phyloP scores from a whole-genome alignment of 2,797 vertebrate species.

The Macroramphosus scolopax region DNA sequence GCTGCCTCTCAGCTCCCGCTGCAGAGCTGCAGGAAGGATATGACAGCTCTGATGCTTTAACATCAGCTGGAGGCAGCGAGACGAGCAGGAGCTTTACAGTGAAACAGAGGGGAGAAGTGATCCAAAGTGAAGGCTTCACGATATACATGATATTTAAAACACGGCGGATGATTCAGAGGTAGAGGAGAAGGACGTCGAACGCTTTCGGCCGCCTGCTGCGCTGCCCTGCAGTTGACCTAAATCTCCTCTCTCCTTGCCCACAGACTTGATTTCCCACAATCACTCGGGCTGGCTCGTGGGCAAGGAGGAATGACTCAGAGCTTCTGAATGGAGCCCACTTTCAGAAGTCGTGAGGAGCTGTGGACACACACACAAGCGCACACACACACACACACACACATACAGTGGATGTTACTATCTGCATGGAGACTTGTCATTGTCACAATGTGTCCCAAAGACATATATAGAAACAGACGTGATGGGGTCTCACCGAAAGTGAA shows the following conservation, averaged over 20 bases:
- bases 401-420: neutral
- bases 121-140: neutral
- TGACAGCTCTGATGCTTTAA: slow-evolving; percentile 6
- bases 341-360: slow-evolving; percentile 30
- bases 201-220: slow-evolving; percentile 15
- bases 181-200: no score
- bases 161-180: no score
- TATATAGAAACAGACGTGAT: no score
- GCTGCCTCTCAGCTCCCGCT: neutral
- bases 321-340: slow-evolving; percentile 39
- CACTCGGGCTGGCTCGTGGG: slow-evolving; percentile 39
- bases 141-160: neutral
- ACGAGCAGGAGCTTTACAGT: neutral
- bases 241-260: slow-evolving; percentile 50
- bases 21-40: neutral
- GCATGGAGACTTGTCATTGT: no score
- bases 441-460: no score
- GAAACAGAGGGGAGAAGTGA: neutral
- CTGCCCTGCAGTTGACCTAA: slow-evolving; percentile 50
- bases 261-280: slow-evolving; percentile 64
- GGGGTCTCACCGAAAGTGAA: no score
- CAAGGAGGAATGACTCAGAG: slow-evolving; percentile 65
- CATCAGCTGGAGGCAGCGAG: neutral
- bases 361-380: slow-evolving; percentile 7
- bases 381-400: slow-evolving; percentile 9